phyloP scores from a whole-genome alignment of 2,888 invertebrate genomes.

The Orthosia cruda region DNA sequence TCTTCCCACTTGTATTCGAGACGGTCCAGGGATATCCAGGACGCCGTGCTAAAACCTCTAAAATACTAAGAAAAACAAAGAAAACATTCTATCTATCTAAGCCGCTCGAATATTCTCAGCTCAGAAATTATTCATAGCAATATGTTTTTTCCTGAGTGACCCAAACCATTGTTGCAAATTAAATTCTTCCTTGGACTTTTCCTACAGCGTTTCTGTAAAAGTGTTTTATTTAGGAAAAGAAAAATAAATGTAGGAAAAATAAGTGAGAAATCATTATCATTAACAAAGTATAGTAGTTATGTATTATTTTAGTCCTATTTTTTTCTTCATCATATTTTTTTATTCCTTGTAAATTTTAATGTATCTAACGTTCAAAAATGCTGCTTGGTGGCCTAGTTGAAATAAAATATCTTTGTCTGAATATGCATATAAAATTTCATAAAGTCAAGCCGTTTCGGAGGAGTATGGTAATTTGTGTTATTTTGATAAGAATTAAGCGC shows the following conservation, averaged over 20 bases:
- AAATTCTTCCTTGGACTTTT: conserved; percentile 13
- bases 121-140: conserved; percentile 46
- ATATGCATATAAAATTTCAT: too few species aligned
- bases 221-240: not conserved
- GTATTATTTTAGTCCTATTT: not conserved
- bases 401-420: too few species aligned
- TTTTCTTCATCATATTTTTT: too few species aligned
- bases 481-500: too few species aligned
- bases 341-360: too few species aligned
- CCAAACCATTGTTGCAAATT: conserved; percentile 35
- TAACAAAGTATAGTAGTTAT: not conserved
- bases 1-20: not conserved
- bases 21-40: not conserved
- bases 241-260: too few species aligned
- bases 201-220: not conserved
- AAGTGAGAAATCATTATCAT: not conserved
- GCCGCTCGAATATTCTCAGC: conserved; percentile 12
- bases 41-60: not conserved
- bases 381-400: too few species aligned
- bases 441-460: too few species aligned
- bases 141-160: conserved; percentile 24
- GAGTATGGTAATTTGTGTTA: too few species aligned
- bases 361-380: too few species aligned
- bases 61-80: not conserved
- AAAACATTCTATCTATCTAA: not conserved